Percentiles rank a stretch among this genome's conserved stretches.
phyloP scores from a whole-genome alignment of 2,888 invertebrate species.

The Hydropsyche betteni region DNA sequence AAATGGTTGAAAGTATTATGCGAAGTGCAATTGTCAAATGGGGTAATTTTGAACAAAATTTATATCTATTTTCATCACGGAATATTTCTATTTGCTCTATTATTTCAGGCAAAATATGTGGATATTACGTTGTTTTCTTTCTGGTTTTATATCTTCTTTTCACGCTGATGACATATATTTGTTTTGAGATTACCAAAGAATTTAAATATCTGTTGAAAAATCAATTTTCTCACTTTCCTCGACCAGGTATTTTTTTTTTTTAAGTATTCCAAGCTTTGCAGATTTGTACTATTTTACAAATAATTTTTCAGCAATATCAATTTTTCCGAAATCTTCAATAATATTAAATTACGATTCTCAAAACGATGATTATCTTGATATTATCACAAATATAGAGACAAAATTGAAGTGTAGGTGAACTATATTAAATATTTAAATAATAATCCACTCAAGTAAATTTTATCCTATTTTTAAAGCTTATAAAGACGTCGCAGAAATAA shows the following conservation, averaged over 20 bases:
- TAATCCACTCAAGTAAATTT: neutral
- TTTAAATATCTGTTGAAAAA: slow-evolving; percentile 10
- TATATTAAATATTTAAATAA: neutral
- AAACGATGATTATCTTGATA: neutral
- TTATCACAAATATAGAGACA: neutral
- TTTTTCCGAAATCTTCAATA: neutral
- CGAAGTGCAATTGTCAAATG: neutral
- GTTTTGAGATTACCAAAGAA: neutral
- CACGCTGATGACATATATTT: neutral
- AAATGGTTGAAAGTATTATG: neutral
- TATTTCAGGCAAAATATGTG: slow-evolving; percentile 32
- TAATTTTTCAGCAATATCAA: neutral
- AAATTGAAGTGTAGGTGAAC: neutral
- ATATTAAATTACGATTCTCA: neutral
- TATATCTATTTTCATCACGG: slow-evolving; percentile 58
- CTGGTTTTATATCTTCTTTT: slow-evolving; percentile 17
- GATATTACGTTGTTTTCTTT: slow-evolving; percentile 38
- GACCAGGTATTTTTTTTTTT: neutral
- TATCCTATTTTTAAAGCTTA: too few species aligned
- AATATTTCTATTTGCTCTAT: slow-evolving; percentile 49
- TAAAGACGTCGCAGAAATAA: too few species aligned
- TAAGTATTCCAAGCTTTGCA: neutral
- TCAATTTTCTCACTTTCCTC: neutral
- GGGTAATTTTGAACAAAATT: slow-evolving; percentile 57
- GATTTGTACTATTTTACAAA: slow-evolving; percentile 29